Base-by-base conservation (phyloP, 2,888 invertebrate species). In the Anoncus sp. region DNA sequence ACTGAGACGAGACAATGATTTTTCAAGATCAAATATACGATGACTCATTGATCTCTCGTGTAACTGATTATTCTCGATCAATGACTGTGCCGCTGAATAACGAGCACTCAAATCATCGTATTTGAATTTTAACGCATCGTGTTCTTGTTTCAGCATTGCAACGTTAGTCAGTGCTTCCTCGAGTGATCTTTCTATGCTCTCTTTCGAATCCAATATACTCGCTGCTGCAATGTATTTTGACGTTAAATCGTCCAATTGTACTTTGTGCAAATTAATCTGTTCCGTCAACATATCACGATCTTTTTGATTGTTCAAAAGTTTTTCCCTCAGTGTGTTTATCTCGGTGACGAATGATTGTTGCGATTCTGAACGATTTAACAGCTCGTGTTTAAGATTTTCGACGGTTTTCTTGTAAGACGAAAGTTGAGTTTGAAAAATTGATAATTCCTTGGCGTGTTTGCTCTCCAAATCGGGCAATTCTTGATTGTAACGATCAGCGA, bases 121-220 rank as follows among this genome's bases (percentile, higher is more conserved):
- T 43, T 89, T 84, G 49, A 87, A 87, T 69, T 88, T 77, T 2
- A 90, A 66, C 0, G 79, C 72, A 1, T 87, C 85, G 16, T 89
- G 90, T 35, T 90, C 89, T 2, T 87, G 85, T 45, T 85, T 88
- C 3, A 90, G 71, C 3, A 69, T 59, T 0, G 86, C 82, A 1
- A 88, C 86, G 55, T 87, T 88, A 2, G 83, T 84, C 9, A 89
- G 35, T 0, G 90, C 89, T 40, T 90, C 87, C 35, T 91, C 90
- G n/a, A 91, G 75, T 0, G 90, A 90, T 14, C 87, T 84, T 57
- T 90, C 91, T 7, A 91, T 89, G 31, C 90, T 91, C 51, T 91
- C 90, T 45, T 90, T 91, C 0, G 91, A 90, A 7, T 90, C 90
- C 0, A 89, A 71, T 3, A 90, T 84, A 24, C 87, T 88, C 9